Conservation (phyloP, 1,140 invertebrate genomes). For the Euwallacea similis region DNA sequence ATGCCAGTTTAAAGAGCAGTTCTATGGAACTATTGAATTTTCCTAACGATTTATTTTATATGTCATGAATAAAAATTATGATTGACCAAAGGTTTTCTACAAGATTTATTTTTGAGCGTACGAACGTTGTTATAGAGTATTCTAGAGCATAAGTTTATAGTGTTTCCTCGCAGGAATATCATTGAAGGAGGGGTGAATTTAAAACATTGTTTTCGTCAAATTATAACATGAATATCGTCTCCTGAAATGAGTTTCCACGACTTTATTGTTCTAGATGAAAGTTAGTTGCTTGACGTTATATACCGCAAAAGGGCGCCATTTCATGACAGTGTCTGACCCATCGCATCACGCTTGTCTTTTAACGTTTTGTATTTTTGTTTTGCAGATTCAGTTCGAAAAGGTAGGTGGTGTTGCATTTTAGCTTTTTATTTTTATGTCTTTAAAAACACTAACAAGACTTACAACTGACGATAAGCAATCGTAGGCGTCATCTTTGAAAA, state of each 20-base stretch:
- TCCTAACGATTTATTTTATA: too few species aligned
- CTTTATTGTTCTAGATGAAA: conserved; percentile 31
- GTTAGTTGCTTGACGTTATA: conserved; percentile 33
- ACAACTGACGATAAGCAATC: too few species aligned
- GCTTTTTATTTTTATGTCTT: conserved; percentile 28
- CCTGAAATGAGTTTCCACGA: conserved; percentile 2
- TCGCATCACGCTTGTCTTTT: conserved; percentile 38
- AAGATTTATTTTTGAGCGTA: too few species aligned
- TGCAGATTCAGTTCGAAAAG: conserved; percentile 41
- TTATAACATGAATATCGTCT: neutral
- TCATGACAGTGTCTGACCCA: conserved; percentile 40
- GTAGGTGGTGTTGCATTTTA: conserved; percentile 41
- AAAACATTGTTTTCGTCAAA: neutral
- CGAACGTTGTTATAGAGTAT: too few species aligned
- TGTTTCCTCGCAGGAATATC: neutral
- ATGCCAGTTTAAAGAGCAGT: too few species aligned
- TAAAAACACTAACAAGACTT: neutral
- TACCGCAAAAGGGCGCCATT: conserved; percentile 37
- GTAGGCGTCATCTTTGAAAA: too few species aligned
- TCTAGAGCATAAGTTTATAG: neutral
- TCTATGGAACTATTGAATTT: too few species aligned
- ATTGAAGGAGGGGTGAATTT: neutral
- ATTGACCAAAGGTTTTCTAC: too few species aligned
- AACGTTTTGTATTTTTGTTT: conserved; percentile 39
- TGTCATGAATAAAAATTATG: too few species aligned